Conservation (phyloP, 2,888 invertebrate genomes). For the Leptinotarsa peninsularis region DNA sequence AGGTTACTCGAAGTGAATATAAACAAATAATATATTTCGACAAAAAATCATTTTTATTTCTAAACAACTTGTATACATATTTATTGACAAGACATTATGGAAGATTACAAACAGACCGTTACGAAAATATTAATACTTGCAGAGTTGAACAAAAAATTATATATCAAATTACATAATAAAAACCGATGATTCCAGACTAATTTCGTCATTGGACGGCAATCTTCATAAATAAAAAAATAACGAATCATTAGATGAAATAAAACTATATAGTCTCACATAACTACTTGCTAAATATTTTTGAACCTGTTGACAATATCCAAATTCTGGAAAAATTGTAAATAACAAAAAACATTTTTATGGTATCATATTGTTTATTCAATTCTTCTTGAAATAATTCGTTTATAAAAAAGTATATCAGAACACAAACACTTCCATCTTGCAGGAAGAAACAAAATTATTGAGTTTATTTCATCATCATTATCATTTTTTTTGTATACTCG, state of each 20-base stretch:
- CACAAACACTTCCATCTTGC: no score
- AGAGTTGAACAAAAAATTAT: constrained; percentile 31
- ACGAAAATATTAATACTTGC: constrained; percentile 50
- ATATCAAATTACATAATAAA: constrained; percentile 27
- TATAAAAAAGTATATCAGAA: no score
- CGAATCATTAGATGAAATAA: constrained; percentile 12
- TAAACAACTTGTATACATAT: constrained; percentile 55
- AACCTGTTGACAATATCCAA: neutral
- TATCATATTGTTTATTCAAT: no score
- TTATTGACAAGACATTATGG: constrained; percentile 63
- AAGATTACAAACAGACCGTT: constrained; percentile 63
- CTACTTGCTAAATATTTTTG: neutral
- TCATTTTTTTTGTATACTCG: neutral
- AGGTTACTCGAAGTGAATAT: no score
- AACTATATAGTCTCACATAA: constrained; percentile 11
- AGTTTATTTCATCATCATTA: no score
- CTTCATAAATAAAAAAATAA: constrained; percentile 23
- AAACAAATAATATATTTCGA: constrained; percentile 12
- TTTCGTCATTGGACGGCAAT: constrained; percentile 33
- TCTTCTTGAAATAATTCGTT: no score
- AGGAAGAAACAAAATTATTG: no score
- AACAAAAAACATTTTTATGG: no score
- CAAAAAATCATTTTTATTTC: constrained; percentile 33
- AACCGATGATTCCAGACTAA: constrained; percentile 2
- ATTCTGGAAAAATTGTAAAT: no score